Percentiles rank a stretch among this genome's conserved stretches.
Conservation (phyloP, 2,888 invertebrate genomes). For the Epiperipatus broadwayi region DNA sequence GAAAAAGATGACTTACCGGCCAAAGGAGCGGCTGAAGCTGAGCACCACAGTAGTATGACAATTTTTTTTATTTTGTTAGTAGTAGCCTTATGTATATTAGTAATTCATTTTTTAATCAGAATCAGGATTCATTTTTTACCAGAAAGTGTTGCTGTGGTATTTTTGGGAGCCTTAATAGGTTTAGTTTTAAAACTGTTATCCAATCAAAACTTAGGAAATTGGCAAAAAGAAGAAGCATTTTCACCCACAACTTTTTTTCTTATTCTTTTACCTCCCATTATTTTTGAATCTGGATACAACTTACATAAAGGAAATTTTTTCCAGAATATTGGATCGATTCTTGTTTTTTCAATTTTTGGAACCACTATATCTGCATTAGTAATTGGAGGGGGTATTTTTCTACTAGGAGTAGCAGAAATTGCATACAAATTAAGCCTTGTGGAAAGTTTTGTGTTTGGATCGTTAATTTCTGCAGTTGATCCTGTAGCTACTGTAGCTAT, state of each 20-base stretch:
- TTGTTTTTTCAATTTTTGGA: slow-evolving; percentile 91
- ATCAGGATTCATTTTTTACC: slow-evolving; percentile 91
- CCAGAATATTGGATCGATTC: slow-evolving; percentile 95
- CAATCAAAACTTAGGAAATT: slow-evolving; percentile 69
- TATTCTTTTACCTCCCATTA: slow-evolving; percentile 87
- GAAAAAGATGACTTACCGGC: slow-evolving; percentile 41
- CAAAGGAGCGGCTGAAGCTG: slow-evolving; percentile 78
- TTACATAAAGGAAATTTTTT: slow-evolving; percentile 63
- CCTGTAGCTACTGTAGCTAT: slow-evolving; percentile 98
- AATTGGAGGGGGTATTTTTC: slow-evolving; percentile 85
- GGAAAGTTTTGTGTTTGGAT: slow-evolving; percentile 96
- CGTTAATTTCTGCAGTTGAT: slow-evolving; percentile 92
- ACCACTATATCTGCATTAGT: slow-evolving; percentile 91
- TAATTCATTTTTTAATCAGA: slow-evolving; percentile 83
- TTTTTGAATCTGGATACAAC: slow-evolving; percentile 97
- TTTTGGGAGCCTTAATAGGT: slow-evolving; percentile 79
- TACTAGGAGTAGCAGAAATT: slow-evolving; percentile 53
- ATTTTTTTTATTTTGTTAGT: slow-evolving; percentile 95
- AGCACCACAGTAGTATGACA: slow-evolving; percentile 86
- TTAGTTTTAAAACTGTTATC: slow-evolving; percentile 72
- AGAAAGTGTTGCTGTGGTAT: slow-evolving; percentile 90
- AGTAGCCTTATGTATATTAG: slow-evolving; percentile 64
- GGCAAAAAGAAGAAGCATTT: slow-evolving; percentile 93
- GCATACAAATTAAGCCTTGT: slow-evolving; percentile 81
- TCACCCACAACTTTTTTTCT: slow-evolving; percentile 96